Base-by-base conservation (phyloP, 2,888 invertebrate genomes). In the Microdon myrmicae region DNA sequence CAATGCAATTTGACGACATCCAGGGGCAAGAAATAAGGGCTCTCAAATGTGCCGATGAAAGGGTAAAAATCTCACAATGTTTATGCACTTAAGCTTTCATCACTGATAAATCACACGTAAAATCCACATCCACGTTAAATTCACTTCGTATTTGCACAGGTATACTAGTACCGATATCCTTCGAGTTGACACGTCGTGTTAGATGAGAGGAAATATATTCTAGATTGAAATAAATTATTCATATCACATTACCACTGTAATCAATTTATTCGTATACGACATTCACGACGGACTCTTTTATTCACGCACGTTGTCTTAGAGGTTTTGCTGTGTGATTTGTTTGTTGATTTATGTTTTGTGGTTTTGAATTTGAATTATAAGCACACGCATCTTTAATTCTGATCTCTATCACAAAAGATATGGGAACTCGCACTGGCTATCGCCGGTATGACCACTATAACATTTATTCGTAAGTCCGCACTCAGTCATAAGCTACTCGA, bases 181-280 rank as follows among this genome's bases (percentile, higher is more conserved):
- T 37, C 37, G 43, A 60, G 29, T 31, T 39, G 39, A 43, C 48
- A 48, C 44, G 44, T 55, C 49, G 41, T 22, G 29, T 8, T 29
- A 22, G 31, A 47, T 43, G 32, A 25, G 37, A 34, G 23, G 38
- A 34, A 26, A 37, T 32, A 41, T 35, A 38, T 22, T 29, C 25
- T 32, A 43, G 44, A 26, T 28, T 26, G 29, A 26, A 61, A 55
- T 55, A 61, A 55, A 55, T 55, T 61, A 61, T 61, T 61, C 55
- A 48, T 55, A 55, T 61, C 48, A 44, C 60, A 61, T 49, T 48
- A 44, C 38, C 29, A 49, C 32, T 44, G 55, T 34, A 61, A 61
- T 55, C 48, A 61, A 49, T 61, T 43, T 60, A 54, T 54, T 43
- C 43, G 23, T 43, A 55, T 44, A 45, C 19, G 44, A 34, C 13